Percentiles rank a stretch among this genome's conserved stretches.
phyloP scores from a whole-genome alignment of 2,888 invertebrate species.

The Sialis lutaria region DNA sequence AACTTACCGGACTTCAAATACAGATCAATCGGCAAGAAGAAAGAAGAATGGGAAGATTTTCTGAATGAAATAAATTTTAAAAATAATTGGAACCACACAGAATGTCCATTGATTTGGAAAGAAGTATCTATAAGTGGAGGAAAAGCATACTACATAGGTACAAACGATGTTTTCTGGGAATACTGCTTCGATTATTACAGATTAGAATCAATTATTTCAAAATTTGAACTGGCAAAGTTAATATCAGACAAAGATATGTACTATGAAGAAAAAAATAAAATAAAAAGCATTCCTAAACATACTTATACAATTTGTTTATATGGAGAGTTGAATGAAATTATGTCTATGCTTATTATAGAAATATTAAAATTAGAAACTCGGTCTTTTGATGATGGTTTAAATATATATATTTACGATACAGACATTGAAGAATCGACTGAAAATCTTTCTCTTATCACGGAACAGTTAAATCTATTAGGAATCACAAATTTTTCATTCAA shows the following conservation, averaged over 20 bases:
- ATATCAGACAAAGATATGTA: conserved; percentile 4
- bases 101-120: conserved; percentile 42
- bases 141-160: conserved; percentile 38
- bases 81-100: conserved; percentile 35
- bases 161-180: conserved; percentile 39
- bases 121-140: conserved; percentile 35
- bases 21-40: conserved; percentile 28
- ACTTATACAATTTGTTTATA: too few relatives aligned
- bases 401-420: too few relatives aligned
- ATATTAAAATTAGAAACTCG: too few relatives aligned
- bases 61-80: conserved; percentile 29
- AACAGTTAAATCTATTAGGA: too few relatives aligned
- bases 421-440: too few relatives aligned
- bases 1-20: conserved; percentile 36
- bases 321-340: too few relatives aligned
- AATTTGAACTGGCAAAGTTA: conserved; percentile 16
- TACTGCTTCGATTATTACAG: conserved; percentile 41
- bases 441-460: too few relatives aligned
- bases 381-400: too few relatives aligned
- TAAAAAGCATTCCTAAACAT: too few relatives aligned
- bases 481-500: too few relatives aligned
- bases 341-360: too few relatives aligned
- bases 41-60: conserved; percentile 34
- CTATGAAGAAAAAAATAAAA: too few relatives aligned
- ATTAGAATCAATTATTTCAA: conserved; percentile 19